These are phyloP conservation scores for Clarias gariepinus DNA, from an alignment of 2,113 vertebrate species.

Conservation along the genomic window DNA sequence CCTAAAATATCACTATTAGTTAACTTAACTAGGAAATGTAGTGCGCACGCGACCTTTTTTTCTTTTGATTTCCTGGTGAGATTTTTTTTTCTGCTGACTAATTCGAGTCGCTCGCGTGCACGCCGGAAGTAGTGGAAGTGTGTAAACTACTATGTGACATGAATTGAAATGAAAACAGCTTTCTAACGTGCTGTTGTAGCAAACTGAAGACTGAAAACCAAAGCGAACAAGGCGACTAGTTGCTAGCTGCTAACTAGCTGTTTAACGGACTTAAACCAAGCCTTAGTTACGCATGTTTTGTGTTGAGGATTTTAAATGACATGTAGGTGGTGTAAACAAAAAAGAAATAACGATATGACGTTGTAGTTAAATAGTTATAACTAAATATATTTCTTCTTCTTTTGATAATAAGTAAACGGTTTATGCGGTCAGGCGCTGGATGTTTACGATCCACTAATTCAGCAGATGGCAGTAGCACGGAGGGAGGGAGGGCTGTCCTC, in stretches of 20 bases:
- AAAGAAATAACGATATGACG: not conserved
- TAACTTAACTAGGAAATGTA: not conserved
- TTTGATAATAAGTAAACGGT: no score
- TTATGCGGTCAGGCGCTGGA: not conserved
- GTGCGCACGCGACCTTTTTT: not conserved
- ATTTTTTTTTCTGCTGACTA: not conserved
- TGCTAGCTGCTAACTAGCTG: not conserved
- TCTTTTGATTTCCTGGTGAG: constrained; percentile 5
- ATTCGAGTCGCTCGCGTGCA: not conserved
- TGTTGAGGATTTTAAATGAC: not conserved
- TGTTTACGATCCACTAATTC: constrained; percentile 32
- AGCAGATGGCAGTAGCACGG: constrained; percentile 55
- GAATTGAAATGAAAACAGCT: not conserved
- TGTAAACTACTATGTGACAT: not conserved
- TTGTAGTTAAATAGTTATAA: not conserved
- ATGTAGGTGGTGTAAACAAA: not conserved
- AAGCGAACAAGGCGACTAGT: no score
- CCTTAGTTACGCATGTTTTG: not conserved
- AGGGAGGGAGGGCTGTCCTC: not conserved
- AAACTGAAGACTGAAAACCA: no score
- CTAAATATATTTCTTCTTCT: no score
- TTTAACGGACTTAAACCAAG: not conserved
- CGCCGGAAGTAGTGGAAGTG: not conserved
- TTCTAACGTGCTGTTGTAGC: not conserved
- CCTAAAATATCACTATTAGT: no score